Percentiles rank a stretch among this genome's conserved stretches.
Conservation (phyloP, 2,113 vertebrate genomes). For the Ciconia boyciana region DNA sequence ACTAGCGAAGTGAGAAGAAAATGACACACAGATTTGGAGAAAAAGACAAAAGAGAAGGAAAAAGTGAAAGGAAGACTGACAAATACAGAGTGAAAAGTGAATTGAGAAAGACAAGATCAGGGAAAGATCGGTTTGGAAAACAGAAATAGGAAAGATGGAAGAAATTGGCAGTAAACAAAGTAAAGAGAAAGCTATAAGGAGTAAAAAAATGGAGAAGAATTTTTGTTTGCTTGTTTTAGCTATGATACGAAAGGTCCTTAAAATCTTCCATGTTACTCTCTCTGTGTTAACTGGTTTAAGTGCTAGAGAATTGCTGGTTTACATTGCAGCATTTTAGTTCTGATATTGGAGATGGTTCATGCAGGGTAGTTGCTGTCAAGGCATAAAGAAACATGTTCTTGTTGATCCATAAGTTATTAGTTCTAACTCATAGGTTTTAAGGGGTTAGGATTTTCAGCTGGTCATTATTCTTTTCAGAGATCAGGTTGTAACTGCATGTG, state of each 20-base stretch:
- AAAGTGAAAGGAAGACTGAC: neutral
- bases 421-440: neutral
- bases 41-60: neutral
- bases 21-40: neutral
- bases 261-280: neutral
- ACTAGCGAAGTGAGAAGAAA: slow-evolving; percentile 22
- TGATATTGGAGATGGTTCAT: neutral
- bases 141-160: neutral
- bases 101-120: slow-evolving; percentile 22
- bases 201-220: neutral
- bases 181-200: neutral
- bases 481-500: neutral
- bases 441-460: neutral
- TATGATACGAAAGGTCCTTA: neutral
- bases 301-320: neutral
- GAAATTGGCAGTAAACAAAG: neutral
- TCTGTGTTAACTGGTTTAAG: neutral
- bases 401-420: neutral
- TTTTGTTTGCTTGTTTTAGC: neutral
- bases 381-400: neutral
- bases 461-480: neutral
- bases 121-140: neutral
- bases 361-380: neutral
- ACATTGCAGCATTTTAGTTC: neutral
- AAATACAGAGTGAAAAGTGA: slow-evolving; percentile 29